Percentiles rank a stretch among this genome's conserved stretches.
Evolutionary conservation across 2,797 vertebrate species (phyloP).

Genomic region (Diceros bicornis): DNA sequence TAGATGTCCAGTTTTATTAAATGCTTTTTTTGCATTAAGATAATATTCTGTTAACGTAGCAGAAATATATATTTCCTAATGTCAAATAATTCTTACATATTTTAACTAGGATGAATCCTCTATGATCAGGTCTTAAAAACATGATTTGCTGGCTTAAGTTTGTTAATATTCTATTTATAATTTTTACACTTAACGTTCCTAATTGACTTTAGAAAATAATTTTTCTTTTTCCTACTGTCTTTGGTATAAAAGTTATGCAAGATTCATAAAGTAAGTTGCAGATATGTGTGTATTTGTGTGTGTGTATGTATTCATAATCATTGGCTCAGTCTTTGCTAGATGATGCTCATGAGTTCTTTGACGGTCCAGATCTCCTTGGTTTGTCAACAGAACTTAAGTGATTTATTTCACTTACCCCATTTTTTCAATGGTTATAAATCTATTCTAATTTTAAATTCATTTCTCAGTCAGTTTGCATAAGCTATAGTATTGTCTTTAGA

Average conservation of each 20-base stretch:
- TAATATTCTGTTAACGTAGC: not conserved
- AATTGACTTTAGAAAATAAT: not conserved
- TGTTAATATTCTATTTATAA: not conserved
- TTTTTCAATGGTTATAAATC: not conserved
- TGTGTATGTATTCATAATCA: not conserved
- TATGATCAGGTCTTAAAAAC: not conserved
- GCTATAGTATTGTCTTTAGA: not conserved
- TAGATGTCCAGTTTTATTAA: not conserved
- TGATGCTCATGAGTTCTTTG: not conserved
- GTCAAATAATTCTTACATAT: not conserved
- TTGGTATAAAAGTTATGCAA: not conserved
- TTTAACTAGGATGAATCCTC: not conserved
- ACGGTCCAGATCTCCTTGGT: not conserved
- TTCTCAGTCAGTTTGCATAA: not conserved
- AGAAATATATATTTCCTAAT: not conserved
- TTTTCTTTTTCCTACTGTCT: not conserved
- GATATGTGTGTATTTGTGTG: rapidly evolving
- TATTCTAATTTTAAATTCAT: not conserved
- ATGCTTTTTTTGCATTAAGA: not conserved
- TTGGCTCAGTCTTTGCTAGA: not conserved
- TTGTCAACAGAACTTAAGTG: not conserved
- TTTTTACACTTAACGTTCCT: not conserved
- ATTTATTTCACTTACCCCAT: not conserved
- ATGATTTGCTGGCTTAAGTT: not conserved
- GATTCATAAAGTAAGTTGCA: not conserved